A percentile compares a stretch with the other conserved stretches of the same genome.
Evolutionary conservation across 2,888 invertebrate genomes (phyloP).

Genomic region (Ophioninae sp.): DNA sequence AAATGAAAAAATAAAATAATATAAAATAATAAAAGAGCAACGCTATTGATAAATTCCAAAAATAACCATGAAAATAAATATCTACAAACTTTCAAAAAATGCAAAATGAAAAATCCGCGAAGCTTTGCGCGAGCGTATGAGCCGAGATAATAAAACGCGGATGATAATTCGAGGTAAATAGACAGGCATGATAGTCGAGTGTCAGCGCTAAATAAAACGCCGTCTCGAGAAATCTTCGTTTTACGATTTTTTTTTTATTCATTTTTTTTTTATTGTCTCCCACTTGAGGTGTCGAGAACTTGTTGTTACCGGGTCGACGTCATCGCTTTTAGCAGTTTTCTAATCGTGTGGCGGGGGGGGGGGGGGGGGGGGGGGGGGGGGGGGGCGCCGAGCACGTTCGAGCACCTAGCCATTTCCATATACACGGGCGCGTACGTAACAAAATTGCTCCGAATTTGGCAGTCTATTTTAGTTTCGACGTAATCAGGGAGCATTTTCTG

Average conservation of each 20-base stretch:
- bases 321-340: slow-evolving; percentile 60
- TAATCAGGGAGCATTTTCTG: too few species aligned
- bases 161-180: slow-evolving; percentile 48
- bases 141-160: slow-evolving; percentile 34
- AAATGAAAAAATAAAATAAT: neutral
- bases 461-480: neutral
- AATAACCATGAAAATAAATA: neutral
- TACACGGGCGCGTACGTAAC: neutral
- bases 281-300: slow-evolving; percentile 31
- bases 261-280: neutral
- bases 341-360: slow-evolving; percentile 64
- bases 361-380: slow-evolving; percentile 15
- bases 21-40: neutral
- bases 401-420: slow-evolving; percentile 29
- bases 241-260: neutral
- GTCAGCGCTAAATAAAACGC: slow-evolving; percentile 63
- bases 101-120: neutral
- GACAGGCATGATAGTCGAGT: slow-evolving; percentile 24
- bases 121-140: neutral
- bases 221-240: slow-evolving; percentile 18
- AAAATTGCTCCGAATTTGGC: slow-evolving; percentile 1
- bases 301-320: slow-evolving; percentile 50
- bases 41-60: neutral
- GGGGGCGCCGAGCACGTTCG: slow-evolving; percentile 36
- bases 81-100: neutral